Evolutionary conservation across 2,113 vertebrate genomes (phyloP).

Genomic region (Campylomormyrus tamandua): DNA sequence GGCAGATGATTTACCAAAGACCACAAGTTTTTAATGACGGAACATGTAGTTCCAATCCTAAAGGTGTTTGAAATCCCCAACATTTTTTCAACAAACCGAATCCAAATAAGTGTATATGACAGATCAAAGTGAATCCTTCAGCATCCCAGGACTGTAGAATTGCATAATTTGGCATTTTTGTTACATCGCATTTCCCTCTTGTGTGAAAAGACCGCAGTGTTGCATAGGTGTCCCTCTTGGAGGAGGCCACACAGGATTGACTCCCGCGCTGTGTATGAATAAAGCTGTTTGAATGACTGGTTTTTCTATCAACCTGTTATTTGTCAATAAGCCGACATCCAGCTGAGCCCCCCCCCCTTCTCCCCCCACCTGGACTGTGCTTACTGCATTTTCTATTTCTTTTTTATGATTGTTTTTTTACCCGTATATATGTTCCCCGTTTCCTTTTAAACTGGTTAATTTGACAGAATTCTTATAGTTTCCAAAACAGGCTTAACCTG

Average conservation of each 20-base stretch:
- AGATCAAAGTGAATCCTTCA: not conserved
- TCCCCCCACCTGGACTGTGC: not conserved
- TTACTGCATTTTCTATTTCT: not conserved
- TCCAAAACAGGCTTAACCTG: not conserved
- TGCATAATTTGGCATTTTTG: not conserved
- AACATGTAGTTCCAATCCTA: not conserved
- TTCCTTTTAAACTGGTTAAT: not conserved
- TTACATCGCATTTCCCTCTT: not conserved
- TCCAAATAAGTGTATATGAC: not conserved
- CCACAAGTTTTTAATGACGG: not conserved
- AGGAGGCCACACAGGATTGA: not conserved
- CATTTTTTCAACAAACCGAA: not conserved
- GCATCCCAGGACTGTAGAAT: not conserved
- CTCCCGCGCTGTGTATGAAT: not conserved
- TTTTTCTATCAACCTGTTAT: slow-evolving; percentile 2
- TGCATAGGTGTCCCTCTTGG: too few species aligned
- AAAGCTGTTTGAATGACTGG: not conserved
- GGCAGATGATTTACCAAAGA: not conserved
- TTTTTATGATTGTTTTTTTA: not conserved
- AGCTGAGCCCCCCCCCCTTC: not conserved
- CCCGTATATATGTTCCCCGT: not conserved
- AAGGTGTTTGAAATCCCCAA: not conserved
- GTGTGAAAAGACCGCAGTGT: not conserved
- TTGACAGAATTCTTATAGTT: not conserved
- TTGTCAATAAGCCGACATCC: not conserved